These are phyloP conservation scores for Ophraella communa DNA, from an alignment of 2,888 invertebrate species.

Conservation along the genomic window DNA sequence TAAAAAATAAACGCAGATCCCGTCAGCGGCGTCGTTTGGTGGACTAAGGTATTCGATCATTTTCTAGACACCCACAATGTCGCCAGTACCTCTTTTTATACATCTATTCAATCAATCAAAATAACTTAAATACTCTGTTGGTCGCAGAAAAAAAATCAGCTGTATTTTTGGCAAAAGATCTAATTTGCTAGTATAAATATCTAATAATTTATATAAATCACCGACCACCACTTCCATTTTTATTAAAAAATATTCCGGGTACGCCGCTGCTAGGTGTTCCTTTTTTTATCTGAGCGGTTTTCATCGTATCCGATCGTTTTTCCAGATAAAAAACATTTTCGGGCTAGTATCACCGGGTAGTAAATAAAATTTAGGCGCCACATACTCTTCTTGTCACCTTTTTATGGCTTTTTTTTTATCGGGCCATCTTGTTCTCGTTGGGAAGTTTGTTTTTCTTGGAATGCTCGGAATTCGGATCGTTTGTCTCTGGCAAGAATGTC, in stretches of 20 bases:
- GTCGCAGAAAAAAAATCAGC: too few relatives aligned
- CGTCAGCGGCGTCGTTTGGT: background rate
- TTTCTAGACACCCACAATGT: too few relatives aligned
- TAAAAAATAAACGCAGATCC: background rate
- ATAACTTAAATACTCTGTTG: background rate
- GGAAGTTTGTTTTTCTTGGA: background rate
- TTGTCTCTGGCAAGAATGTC: background rate
- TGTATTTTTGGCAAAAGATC: too few relatives aligned
- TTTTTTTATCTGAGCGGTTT: background rate
- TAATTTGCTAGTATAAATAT: too few relatives aligned
- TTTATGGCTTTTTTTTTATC: background rate
- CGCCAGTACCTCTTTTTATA: too few relatives aligned
- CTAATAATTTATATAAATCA: too few relatives aligned
- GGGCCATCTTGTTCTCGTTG: background rate
- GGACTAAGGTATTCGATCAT: too few relatives aligned
- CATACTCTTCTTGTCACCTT: background rate
- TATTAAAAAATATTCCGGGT: background rate
- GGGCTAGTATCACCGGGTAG: background rate
- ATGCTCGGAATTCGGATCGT: background rate
- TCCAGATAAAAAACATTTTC: background rate
- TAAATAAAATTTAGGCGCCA: conserved; percentile 7
- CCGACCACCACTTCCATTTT: too few relatives aligned
- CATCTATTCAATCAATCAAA: background rate
- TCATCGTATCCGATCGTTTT: background rate
- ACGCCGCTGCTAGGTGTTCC: background rate